These are phyloP conservation scores for Thymelicus lineola DNA, from an alignment of 2,888 invertebrate species.

Conservation along the genomic window DNA sequence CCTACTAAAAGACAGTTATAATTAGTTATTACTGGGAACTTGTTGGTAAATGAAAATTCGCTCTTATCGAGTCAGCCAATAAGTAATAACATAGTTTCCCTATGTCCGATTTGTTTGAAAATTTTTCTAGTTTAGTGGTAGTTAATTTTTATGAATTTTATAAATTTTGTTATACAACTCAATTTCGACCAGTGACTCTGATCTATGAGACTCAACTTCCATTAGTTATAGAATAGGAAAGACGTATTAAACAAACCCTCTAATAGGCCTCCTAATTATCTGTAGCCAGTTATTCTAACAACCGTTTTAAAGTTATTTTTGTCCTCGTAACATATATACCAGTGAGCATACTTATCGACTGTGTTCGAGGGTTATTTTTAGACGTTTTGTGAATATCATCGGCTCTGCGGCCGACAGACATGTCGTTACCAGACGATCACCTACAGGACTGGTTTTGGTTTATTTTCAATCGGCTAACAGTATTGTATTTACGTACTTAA, in stretches of 20 bases:
- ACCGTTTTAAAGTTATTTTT: slow-evolving; percentile 3
- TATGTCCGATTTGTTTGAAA: no score
- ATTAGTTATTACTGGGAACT: no score
- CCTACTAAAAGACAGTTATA: no score
- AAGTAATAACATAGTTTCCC: no score
- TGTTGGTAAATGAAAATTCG: no score
- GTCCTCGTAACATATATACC: neutral
- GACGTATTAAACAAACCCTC: neutral
- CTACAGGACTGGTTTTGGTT: neutral
- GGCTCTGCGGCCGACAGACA: slow-evolving; percentile 14
- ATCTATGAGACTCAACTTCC: no score
- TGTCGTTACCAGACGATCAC: slow-evolving; percentile 17
- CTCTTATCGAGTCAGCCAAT: no score
- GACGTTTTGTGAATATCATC: slow-evolving; percentile 25
- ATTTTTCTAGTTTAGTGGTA: no score
- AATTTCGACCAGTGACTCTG: no score
- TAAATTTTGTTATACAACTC: no score
- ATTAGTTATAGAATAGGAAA: no score
- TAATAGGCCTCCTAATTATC: neutral
- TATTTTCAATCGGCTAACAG: neutral
- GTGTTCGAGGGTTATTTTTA: slow-evolving; percentile 24
- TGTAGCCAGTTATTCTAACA: neutral
- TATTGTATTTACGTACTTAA: neutral
- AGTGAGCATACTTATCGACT: neutral
- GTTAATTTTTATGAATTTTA: no score